These are phyloP conservation scores for Cephalotes varians DNA, from an alignment of 2,888 invertebrate genomes.

Conservation along the genomic window DNA sequence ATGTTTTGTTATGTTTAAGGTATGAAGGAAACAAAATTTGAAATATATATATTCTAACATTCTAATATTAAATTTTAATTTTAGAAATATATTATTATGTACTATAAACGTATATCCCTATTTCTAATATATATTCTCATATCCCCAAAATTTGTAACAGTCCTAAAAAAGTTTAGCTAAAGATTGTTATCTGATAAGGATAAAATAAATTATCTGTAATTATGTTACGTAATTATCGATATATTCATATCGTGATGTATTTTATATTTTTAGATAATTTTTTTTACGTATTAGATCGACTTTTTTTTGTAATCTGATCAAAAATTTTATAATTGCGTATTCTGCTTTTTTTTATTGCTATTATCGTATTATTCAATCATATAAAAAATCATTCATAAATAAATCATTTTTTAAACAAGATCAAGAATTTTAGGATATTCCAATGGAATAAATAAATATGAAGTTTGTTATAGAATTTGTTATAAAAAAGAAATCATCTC, in stretches of 20 bases:
- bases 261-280: conserved; percentile 7
- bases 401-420: background rate
- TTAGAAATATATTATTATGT: background rate
- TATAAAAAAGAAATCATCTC: conserved; percentile 43
- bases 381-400: no score
- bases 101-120: background rate
- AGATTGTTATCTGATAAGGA: background rate
- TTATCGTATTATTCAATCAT: background rate
- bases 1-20: background rate
- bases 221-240: background rate
- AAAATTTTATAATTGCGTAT: background rate
- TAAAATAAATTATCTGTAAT: conserved; percentile 29
- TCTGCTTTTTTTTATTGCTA: background rate
- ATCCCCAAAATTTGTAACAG: conserved; percentile 13
- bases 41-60: background rate
- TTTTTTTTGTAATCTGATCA: background rate
- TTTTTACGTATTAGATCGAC: background rate
- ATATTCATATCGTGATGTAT: background rate
- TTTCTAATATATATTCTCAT: background rate
- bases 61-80: background rate
- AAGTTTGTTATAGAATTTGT: background rate
- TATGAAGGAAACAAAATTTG: background rate
- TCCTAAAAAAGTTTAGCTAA: background rate
- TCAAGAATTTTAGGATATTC: background rate
- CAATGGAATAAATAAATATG: background rate